Conservation (phyloP, 2,797 vertebrate species). For the Catamblyrhynchus diadema region DNA sequence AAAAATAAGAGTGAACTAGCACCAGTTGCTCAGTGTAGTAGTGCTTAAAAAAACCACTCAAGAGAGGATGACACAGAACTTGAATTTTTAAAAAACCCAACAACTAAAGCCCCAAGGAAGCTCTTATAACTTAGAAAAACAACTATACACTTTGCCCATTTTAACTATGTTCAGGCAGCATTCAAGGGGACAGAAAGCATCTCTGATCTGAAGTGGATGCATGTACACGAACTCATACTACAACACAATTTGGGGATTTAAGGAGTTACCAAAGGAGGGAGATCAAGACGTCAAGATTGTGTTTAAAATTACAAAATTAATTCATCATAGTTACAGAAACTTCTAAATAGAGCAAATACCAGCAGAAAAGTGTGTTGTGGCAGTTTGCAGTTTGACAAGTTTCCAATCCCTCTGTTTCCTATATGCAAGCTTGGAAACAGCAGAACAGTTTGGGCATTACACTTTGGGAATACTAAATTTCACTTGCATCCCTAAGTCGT, state of each 20-base stretch:
- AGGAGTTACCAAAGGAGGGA: background rate
- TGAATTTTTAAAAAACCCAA: background rate
- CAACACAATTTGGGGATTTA: background rate
- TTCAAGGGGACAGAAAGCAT: background rate
- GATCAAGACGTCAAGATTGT: background rate
- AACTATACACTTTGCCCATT: background rate
- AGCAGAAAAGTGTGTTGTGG: background rate
- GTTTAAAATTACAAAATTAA: background rate
- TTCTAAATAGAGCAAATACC: background rate
- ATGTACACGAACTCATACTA: background rate
- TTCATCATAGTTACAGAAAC: background rate
- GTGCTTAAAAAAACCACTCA: background rate
- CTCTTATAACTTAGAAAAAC: background rate
- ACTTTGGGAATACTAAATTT: background rate
- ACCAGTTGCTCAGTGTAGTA: background rate
- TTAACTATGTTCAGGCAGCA: background rate
- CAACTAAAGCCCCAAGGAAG: background rate
- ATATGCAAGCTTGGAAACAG: background rate
- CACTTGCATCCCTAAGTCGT: background rate
- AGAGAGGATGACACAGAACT: background rate
- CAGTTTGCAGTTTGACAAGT: background rate
- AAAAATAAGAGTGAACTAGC: background rate
- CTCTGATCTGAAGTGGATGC: background rate
- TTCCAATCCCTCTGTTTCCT: background rate
- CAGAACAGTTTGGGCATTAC: background rate